Evolutionary conservation across 2,797 vertebrate species (phyloP).

Genomic region (Smutsia gigantea): DNA sequence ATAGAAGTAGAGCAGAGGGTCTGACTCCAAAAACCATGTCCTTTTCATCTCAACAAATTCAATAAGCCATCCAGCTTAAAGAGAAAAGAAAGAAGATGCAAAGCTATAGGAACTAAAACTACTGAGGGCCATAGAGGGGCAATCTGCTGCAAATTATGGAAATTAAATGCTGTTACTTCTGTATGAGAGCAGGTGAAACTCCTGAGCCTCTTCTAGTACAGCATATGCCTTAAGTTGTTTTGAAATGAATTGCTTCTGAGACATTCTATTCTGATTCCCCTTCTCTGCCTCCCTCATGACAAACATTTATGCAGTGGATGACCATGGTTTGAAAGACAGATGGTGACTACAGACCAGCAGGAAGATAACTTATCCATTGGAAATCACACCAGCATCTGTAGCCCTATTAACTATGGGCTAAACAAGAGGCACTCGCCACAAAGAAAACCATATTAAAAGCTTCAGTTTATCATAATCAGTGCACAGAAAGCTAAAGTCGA

Average conservation of each 20-base stretch:
- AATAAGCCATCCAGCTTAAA: not conserved
- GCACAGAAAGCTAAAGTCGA: not conserved
- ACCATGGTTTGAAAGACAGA: slow-evolving; percentile 17
- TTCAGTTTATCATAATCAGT: slow-evolving; percentile 26
- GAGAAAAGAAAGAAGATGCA: not conserved
- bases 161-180: slow-evolving; percentile 11
- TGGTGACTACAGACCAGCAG: slow-evolving; percentile 6
- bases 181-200: not conserved
- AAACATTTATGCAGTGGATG: slow-evolving; percentile 42
- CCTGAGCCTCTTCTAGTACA: not conserved
- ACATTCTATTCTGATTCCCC: not conserved
- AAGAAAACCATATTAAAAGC: slow-evolving; percentile 22
- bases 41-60: not conserved
- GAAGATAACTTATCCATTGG: not conserved
- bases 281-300: not conserved
- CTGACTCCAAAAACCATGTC: not conserved
- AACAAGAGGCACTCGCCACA: not conserved
- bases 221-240: not conserved
- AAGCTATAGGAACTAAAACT: not conserved
- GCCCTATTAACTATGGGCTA: not conserved
- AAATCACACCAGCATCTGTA: slow-evolving; percentile 22
- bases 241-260: not conserved
- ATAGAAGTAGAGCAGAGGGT: not conserved
- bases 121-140: not conserved
- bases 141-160: slow-evolving; percentile 10